Conservation (phyloP, 2,113 vertebrate species). For the Vicugna pacos region DNA sequence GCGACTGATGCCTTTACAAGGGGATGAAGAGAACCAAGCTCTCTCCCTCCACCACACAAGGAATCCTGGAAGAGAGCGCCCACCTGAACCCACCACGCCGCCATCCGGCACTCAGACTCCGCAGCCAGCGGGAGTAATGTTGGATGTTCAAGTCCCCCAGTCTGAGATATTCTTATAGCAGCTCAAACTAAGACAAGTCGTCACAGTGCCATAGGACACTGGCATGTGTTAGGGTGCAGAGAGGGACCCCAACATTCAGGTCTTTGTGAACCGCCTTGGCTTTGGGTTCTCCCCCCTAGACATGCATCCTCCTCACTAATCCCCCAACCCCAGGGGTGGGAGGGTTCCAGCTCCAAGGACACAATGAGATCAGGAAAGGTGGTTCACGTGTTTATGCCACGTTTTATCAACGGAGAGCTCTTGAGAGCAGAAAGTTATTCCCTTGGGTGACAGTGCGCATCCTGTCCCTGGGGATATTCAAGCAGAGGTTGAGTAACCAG, state of each 20-base stretch:
- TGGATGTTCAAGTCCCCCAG: not conserved
- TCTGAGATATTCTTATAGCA: not conserved
- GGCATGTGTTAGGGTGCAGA: not conserved
- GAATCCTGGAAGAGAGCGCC: not conserved
- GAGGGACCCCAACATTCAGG: not conserved
- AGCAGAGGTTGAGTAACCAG: not conserved
- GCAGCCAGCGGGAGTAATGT: too few relatives aligned
- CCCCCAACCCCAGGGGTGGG: too few relatives aligned
- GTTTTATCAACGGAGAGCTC: not conserved
- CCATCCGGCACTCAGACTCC: not conserved
- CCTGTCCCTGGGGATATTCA: not conserved
- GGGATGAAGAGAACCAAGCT: not conserved
- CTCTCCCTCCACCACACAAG: rapidly evolving
- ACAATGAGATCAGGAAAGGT: not conserved
- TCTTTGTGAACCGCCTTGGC: not conserved
- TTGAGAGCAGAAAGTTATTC: not conserved
- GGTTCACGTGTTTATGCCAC: not conserved
- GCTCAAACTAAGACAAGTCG: not conserved
- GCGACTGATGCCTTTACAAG: not conserved
- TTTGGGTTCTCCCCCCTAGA: not conserved
- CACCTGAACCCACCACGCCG: not conserved
- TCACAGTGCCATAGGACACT: not conserved
- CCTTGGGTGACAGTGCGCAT: not conserved
- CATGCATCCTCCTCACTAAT: rapidly evolving
- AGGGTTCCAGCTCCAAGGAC: not conserved